These are phyloP conservation scores for Hippopotamus amphibius DNA, from an alignment of 2,113 vertebrate genomes.

Conservation along the genomic window DNA sequence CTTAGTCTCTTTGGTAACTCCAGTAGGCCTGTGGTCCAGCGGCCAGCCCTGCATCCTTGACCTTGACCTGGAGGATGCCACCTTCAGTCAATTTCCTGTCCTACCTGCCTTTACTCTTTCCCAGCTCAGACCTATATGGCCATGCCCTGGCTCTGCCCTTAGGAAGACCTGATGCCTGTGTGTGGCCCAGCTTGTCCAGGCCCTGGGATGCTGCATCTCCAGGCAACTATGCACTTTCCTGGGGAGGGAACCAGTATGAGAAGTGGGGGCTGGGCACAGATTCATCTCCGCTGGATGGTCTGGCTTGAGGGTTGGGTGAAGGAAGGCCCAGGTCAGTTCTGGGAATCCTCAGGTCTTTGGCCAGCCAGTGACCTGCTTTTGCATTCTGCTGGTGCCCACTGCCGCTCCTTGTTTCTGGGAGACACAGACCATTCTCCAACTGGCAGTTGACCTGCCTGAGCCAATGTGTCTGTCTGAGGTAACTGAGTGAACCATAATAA, in stretches of 20 bases:
- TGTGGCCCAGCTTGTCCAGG: slow-evolving; percentile 55
- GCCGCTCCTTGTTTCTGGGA: slow-evolving; percentile 59
- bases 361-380: slow-evolving; percentile 60
- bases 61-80: not conserved
- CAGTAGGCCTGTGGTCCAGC: not conserved
- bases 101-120: slow-evolving; percentile 21
- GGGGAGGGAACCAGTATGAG: not conserved
- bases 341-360: slow-evolving; percentile 33
- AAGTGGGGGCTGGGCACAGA: not conserved
- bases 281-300: slow-evolving; percentile 19
- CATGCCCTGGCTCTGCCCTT: not conserved
- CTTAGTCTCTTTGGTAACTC: not conserved
- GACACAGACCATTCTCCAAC: slow-evolving; percentile 51
- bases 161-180: slow-evolving; percentile 1
- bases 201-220: slow-evolving; percentile 68
- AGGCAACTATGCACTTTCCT: slow-evolving; percentile 75
- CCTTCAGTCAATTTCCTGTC: not conserved
- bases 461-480: slow-evolving; percentile 61
- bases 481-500: slow-evolving; percentile 76
- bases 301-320: not conserved
- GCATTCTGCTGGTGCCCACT: slow-evolving; percentile 53
- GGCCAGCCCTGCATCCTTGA: not conserved
- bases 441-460: slow-evolving; percentile 75
- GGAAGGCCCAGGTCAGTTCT: not conserved
- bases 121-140: slow-evolving; percentile 47